These are phyloP conservation scores for Epicauta chinensis DNA, from an alignment of 1,140 invertebrate species.

Conservation along the genomic window DNA sequence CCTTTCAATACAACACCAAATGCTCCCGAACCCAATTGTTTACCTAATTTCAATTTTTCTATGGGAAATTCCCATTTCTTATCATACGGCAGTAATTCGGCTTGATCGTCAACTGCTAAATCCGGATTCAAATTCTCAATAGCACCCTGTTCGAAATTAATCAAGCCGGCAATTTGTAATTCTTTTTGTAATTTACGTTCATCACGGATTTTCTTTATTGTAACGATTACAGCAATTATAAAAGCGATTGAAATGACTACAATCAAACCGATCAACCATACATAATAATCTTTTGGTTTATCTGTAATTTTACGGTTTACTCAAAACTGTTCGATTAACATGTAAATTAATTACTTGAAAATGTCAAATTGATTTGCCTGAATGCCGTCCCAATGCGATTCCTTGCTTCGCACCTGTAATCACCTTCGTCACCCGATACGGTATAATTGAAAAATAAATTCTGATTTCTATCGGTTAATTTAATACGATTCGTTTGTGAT, in stretches of 20 bases:
- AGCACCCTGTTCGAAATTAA: slow-evolving; percentile 73
- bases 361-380: background rate
- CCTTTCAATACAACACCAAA: slow-evolving; percentile 92
- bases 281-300: background rate
- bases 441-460: background rate
- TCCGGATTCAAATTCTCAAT: slow-evolving; percentile 81
- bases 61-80: slow-evolving; percentile 84
- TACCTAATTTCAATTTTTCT: slow-evolving; percentile 77
- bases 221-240: background rate
- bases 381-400: background rate
- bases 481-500: background rate
- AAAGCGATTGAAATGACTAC: background rate
- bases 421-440: background rate
- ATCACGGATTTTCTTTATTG: slow-evolving; percentile 1
- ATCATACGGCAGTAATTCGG: slow-evolving; percentile 85
- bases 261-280: background rate
- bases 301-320: background rate
- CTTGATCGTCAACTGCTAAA: slow-evolving; percentile 83
- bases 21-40: slow-evolving; percentile 80
- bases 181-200: slow-evolving; percentile 43
- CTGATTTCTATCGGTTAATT: background rate
- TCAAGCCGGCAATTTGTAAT: slow-evolving; percentile 58
- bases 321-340: background rate
- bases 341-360: background rate
- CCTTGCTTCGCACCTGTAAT: background rate